phyloP scores from a whole-genome alignment of 2,888 invertebrate species.

The Tenthredo notha region DNA sequence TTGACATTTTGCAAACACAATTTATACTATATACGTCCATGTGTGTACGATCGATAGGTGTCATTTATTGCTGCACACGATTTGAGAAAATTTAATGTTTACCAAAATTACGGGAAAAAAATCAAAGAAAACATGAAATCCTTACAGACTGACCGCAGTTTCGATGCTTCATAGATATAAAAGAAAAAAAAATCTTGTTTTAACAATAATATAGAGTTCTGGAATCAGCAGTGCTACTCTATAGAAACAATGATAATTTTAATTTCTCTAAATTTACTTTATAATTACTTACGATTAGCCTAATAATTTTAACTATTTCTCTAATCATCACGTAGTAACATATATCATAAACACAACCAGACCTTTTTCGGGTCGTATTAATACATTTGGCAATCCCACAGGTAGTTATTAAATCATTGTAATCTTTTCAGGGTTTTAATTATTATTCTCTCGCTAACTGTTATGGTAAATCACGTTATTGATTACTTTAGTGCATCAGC shows the following conservation, averaged over 20 bases:
- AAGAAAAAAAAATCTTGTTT: conserved; percentile 1
- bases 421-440: conserved; percentile 19
- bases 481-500: background rate
- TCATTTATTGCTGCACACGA: conserved; percentile 29
- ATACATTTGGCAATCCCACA: conserved; percentile 45
- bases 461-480: background rate
- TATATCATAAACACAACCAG: conserved; percentile 56
- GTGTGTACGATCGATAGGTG: background rate
- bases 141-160: background rate
- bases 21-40: background rate
- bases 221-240: conserved; percentile 12
- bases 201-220: conserved; percentile 27
- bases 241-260: background rate
- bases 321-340: conserved; percentile 63
- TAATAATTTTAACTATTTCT: conserved; percentile 56
- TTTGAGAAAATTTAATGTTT: background rate
- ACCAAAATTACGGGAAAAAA: background rate
- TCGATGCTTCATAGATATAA: background rate
- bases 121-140: background rate
- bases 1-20: conserved; percentile 18
- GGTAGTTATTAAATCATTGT: background rate
- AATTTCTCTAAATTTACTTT: conserved; percentile 42
- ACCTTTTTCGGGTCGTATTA: conserved; percentile 20
- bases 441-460: conserved; percentile 23
- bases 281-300: conserved; percentile 35